Percentiles rank a stretch among this genome's conserved stretches.
Evolutionary conservation across 2,888 invertebrate genomes (phyloP).

Genomic region (Petrolisthes cinctipes): DNA sequence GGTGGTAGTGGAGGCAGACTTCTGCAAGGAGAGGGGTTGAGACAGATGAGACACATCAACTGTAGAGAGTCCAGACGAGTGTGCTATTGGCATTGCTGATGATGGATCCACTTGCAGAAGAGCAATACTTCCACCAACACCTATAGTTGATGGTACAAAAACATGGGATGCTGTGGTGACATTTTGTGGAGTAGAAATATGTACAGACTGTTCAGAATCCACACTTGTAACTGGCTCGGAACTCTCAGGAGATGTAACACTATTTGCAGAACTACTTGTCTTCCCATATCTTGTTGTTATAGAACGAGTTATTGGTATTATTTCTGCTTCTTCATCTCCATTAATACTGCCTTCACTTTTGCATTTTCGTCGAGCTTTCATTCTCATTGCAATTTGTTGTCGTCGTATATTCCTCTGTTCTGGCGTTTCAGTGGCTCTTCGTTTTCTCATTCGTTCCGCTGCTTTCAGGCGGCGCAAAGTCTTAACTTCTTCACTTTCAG

Average conservation of each 20-base stretch:
- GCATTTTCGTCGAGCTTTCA: conserved; percentile 56
- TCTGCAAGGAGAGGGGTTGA: conserved; percentile 52
- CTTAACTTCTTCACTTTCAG: conserved; percentile 57
- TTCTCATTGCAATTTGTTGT: conserved; percentile 55
- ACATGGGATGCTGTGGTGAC: conserved; percentile 38
- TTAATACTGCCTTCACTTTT: conserved; percentile 35
- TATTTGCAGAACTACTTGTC: conserved; percentile 20
- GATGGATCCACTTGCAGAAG: conserved; percentile 47
- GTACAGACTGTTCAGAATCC: conserved; percentile 20
- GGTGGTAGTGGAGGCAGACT: conserved; percentile 25
- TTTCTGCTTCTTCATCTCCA: conserved; percentile 11
- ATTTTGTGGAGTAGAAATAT: conserved; percentile 27
- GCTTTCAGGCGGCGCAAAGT: conserved; percentile 56
- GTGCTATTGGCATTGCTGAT: conserved; percentile 32
- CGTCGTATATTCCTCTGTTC: conserved; percentile 56
- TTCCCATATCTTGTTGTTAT: conserved; percentile 38
- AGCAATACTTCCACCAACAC: conserved; percentile 50
- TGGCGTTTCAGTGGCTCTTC: conserved; percentile 60
- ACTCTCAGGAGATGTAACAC: conserved; percentile 18
- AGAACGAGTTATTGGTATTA: conserved; percentile 19
- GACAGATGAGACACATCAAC: conserved; percentile 47
- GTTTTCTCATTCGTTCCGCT: conserved; percentile 63
- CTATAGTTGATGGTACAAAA: conserved; percentile 45
- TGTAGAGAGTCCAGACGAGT: conserved; percentile 39
- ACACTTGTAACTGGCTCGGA: conserved; percentile 26